These are phyloP conservation scores for Trachemys scripta DNA, from an alignment of 2,113 vertebrate species.

Conservation along the genomic window DNA sequence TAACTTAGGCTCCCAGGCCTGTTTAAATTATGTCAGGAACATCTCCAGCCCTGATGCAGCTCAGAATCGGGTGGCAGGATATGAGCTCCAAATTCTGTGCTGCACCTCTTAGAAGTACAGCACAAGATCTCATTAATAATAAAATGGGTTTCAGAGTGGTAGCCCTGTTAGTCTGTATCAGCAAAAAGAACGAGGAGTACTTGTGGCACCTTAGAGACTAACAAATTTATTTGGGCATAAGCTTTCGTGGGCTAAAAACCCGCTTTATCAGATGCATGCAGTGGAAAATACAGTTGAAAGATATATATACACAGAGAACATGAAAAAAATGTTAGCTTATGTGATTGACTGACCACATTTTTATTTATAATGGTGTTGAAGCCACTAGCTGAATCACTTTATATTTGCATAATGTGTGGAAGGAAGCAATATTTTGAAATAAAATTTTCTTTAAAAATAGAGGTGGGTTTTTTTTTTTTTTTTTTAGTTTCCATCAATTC, in stretches of 20 bases:
- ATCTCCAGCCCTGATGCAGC: background rate
- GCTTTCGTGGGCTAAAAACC: too few relatives aligned
- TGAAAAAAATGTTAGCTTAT: background rate
- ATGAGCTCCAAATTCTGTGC: background rate
- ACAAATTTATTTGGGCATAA: too few relatives aligned
- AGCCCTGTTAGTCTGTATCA: too few relatives aligned
- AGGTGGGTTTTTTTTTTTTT: background rate
- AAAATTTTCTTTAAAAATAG: background rate
- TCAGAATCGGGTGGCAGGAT: background rate
- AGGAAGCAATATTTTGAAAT: background rate
- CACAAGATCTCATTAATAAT: background rate
- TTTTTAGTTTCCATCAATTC: background rate
- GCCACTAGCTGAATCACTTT: background rate
- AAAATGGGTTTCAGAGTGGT: too few relatives aligned
- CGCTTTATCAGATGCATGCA: too few relatives aligned
- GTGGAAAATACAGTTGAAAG: too few relatives aligned
- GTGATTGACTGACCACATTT: background rate
- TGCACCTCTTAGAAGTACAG: background rate
- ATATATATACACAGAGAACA: too few relatives aligned
- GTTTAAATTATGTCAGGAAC: background rate
- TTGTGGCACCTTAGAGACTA: too few relatives aligned
- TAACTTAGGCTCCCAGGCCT: background rate
- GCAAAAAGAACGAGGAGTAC: too few relatives aligned
- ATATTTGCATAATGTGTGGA: background rate
- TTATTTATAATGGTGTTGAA: background rate